Percentiles rank a stretch among this genome's conserved stretches.
Evolutionary conservation across 2,113 vertebrate genomes (phyloP).

Genomic region (Orthochromis indermauri): DNA sequence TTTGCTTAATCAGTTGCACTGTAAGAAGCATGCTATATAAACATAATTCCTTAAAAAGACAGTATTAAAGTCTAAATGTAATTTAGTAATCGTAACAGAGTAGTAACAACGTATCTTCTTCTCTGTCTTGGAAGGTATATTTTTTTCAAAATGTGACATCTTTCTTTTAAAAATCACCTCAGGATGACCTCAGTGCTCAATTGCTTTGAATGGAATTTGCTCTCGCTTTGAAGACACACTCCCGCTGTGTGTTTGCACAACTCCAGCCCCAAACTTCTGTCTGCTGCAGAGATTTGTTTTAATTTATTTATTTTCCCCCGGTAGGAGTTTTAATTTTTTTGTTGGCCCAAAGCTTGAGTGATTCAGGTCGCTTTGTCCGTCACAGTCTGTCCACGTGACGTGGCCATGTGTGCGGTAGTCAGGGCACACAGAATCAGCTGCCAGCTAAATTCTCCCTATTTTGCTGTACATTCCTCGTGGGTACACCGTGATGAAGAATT

Average conservation of each 20-base stretch:
- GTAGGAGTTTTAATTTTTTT: conserved; percentile 42
- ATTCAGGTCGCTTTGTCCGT: conserved; percentile 43
- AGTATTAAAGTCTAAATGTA: background rate
- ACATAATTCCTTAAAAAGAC: background rate
- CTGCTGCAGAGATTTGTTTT: conserved; percentile 2
- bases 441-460: background rate
- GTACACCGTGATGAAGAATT: background rate
- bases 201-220: background rate
- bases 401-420: background rate
- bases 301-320: conserved; percentile 29
- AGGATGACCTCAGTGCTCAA: background rate
- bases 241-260: background rate
- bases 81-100: background rate
- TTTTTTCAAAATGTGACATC: background rate
- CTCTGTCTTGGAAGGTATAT: background rate
- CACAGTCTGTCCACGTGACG: conserved; percentile 12
- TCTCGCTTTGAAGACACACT: background rate
- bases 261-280: background rate
- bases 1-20: background rate
- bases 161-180: background rate
- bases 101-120: background rate
- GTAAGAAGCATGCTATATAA: background rate
- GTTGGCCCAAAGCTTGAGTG: conserved; percentile 27
- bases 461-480: background rate
- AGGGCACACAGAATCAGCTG: background rate